A percentile compares a stretch with the other conserved stretches of the same genome.
phyloP scores from a whole-genome alignment of 2,113 vertebrate species.

The Ictidomys tridecemlineatus region DNA sequence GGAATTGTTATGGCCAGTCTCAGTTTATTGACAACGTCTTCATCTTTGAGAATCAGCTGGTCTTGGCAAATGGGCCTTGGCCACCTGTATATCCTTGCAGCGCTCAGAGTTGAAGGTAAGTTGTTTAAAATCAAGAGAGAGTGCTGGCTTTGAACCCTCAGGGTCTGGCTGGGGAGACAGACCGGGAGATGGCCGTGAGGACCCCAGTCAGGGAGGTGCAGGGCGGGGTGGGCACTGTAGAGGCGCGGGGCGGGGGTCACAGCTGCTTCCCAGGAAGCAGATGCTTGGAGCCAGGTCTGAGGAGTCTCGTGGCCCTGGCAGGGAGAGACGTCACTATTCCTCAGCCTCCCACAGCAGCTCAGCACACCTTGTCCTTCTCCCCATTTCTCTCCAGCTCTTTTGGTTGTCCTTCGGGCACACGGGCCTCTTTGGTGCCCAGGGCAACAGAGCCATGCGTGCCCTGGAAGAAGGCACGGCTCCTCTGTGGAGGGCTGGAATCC shows the following conservation, averaged over 20 bases:
- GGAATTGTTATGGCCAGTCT: not conserved
- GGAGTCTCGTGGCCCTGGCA: not conserved
- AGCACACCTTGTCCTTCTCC: not conserved
- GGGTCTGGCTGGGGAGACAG: not conserved
- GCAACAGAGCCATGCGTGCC: fast-evolving
- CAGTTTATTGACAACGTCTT: not conserved
- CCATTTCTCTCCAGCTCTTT: not conserved
- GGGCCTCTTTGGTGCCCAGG: not conserved
- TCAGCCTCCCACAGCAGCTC: not conserved
- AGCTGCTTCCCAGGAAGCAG: not conserved
- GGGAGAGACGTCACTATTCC: not conserved
- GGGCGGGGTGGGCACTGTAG: too few species aligned
- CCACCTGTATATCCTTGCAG: not conserved
- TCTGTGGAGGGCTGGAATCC: not conserved
- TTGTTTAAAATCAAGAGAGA: not conserved
- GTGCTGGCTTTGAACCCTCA: not conserved
- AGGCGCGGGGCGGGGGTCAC: too few species aligned
- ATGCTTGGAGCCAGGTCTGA: not conserved
- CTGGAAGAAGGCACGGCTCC: not conserved
- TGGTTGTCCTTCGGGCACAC: not conserved
- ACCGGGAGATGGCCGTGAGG: not conserved
- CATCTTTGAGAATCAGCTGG: not conserved
- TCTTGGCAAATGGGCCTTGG: not conserved
- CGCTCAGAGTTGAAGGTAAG: not conserved
- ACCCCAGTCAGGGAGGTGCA: too few species aligned